Percentiles rank a stretch among this genome's conserved stretches.
Evolutionary conservation across 2,113 vertebrate genomes (phyloP).

Genomic region (Rhizomys pruinosus): DNA sequence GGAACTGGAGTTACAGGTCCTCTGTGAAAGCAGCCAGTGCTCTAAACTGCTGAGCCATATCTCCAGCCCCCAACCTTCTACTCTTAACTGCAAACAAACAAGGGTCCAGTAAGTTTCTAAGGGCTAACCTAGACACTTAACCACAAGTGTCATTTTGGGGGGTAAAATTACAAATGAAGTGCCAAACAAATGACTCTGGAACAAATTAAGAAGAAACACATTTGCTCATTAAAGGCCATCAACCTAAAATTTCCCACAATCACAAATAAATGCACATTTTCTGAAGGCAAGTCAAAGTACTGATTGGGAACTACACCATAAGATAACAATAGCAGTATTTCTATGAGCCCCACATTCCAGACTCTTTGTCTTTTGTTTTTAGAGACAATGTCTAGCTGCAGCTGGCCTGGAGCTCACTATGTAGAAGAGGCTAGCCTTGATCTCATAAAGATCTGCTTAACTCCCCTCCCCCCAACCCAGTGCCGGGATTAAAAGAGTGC

Average conservation of each 20-base stretch:
- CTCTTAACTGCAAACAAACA: neutral
- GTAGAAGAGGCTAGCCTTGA: no score
- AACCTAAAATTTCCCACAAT: neutral
- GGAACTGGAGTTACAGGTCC: no score
- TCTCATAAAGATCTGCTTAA: no score
- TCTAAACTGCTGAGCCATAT: no score
- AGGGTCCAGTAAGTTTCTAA: neutral
- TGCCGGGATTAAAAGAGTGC: no score
- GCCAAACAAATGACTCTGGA: conserved; percentile 5
- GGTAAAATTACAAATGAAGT: neutral
- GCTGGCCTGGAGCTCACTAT: no score
- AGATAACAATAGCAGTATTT: neutral
- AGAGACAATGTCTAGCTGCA: no score
- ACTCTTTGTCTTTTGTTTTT: no score
- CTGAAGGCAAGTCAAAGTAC: neutral
- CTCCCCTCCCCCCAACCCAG: no score
- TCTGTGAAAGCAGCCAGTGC: no score
- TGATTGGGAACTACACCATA: neutral
- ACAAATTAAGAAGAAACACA: conserved; percentile 17
- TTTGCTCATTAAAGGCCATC: neutral
- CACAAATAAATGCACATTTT: conserved; percentile 19
- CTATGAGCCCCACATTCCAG: neutral
- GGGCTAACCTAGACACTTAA: neutral
- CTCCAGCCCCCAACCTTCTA: neutral
- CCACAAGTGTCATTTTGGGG: neutral